phyloP scores from a whole-genome alignment of 2,113 vertebrate genomes.

The Myotis yumanensis region DNA sequence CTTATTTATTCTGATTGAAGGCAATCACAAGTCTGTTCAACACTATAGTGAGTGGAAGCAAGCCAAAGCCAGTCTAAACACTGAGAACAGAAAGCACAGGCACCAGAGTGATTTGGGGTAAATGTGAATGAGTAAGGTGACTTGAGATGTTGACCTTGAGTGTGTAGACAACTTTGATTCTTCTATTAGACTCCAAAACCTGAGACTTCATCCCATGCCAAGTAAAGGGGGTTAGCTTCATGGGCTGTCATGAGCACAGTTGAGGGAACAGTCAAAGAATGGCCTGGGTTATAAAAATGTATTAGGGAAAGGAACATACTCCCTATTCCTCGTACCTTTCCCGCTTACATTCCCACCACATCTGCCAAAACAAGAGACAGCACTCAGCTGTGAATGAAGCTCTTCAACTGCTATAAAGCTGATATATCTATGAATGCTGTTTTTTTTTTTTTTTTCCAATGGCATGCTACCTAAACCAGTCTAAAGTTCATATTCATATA shows the following conservation, averaged over 20 bases:
- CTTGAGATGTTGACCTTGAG: neutral
- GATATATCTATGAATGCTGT: neutral
- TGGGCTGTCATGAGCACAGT: neutral
- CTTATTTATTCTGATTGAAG: constrained; percentile 71
- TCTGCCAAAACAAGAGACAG: neutral
- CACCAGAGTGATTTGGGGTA: neutral
- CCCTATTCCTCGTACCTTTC: neutral
- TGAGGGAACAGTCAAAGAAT: neutral
- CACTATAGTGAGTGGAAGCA: constrained; percentile 22
- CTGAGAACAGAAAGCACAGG: neutral
- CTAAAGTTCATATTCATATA: neutral
- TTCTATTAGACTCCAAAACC: neutral
- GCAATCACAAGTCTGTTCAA: constrained; percentile 63
- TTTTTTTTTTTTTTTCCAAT: neutral
- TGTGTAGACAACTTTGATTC: neutral
- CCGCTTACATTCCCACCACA: neutral
- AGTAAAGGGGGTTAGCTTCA: neutral
- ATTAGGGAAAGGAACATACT: neutral
- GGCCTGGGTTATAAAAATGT: neutral
- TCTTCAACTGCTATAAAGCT: neutral
- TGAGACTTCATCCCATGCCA: neutral
- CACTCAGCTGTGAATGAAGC: neutral
- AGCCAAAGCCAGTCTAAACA: constrained; percentile 35
- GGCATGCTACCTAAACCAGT: neutral
- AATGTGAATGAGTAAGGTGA: neutral